Conservation (phyloP, 2,113 vertebrate species). For the Neodon shergylaensis region DNA sequence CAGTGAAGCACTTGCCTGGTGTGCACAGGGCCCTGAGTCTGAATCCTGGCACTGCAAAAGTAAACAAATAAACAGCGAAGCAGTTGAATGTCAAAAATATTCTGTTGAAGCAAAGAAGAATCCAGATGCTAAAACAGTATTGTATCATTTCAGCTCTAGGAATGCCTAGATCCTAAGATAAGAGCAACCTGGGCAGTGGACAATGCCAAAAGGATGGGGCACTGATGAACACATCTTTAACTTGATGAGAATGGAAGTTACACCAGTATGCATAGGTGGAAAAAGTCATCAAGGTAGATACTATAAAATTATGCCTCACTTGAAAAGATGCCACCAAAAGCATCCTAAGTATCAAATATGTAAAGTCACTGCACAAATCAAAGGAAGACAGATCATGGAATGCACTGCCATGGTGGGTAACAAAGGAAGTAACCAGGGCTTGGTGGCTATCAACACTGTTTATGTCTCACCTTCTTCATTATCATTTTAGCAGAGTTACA, state of each 20-base stretch:
- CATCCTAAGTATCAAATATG: neutral
- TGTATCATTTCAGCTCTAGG: neutral
- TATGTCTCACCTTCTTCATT: neutral
- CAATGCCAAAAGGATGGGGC: neutral
- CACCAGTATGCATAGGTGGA: neutral
- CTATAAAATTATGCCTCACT: neutral
- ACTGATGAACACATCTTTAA: neutral
- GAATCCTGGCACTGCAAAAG: neutral
- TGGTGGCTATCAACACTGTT: too few relatives aligned
- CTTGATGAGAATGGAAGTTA: neutral
- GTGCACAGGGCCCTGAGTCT: neutral
- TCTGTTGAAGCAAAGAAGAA: neutral
- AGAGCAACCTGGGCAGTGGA: neutral
- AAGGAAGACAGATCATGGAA: neutral
- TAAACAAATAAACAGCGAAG: neutral
- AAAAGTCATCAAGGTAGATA: neutral
- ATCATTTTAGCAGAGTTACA: neutral
- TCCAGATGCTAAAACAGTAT: neutral
- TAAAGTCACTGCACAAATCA: neutral
- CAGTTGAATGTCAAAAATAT: neutral
- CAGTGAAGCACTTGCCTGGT: neutral
- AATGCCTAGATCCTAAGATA: neutral
- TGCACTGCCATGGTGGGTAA: fast-evolving
- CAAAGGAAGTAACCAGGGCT: neutral
- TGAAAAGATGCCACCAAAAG: neutral